These are phyloP conservation scores for Vesta saturnalis DNA, from an alignment of 2,888 invertebrate genomes.

Conservation along the genomic window DNA sequence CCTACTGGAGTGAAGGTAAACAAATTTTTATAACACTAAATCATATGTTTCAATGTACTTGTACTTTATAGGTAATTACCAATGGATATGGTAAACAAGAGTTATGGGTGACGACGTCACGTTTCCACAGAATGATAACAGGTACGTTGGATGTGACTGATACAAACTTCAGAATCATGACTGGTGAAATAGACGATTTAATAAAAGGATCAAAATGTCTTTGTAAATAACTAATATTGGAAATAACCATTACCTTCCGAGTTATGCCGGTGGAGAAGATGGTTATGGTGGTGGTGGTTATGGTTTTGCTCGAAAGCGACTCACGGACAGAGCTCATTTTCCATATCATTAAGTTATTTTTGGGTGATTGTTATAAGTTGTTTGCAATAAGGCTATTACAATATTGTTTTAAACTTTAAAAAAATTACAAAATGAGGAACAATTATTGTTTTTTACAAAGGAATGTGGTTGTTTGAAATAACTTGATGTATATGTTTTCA, in stretches of 20 bases:
- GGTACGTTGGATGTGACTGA: conserved; percentile 66
- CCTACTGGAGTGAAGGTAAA: too few relatives aligned
- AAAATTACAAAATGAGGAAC: too few relatives aligned
- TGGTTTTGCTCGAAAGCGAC: too few relatives aligned
- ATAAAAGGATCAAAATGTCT: conserved; percentile 67
- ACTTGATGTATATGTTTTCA: too few relatives aligned
- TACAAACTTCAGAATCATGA: conserved; percentile 77
- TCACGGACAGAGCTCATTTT: too few relatives aligned
- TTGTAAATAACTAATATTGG: background rate
- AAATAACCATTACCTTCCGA: background rate
- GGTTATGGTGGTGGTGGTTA: too few relatives aligned
- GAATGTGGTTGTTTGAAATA: too few relatives aligned
- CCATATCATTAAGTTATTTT: too few relatives aligned
- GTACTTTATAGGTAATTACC: conserved; percentile 63
- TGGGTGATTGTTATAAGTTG: too few relatives aligned
- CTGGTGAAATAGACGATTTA: conserved; percentile 67
- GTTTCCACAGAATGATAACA: conserved; percentile 75
- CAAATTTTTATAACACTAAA: background rate
- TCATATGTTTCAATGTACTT: background rate
- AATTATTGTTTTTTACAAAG: too few relatives aligned
- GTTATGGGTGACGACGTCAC: conserved; percentile 73
- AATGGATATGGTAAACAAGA: conserved; percentile 69
- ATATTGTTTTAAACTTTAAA: too few relatives aligned
- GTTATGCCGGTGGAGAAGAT: conserved; percentile 16
- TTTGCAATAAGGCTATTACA: too few relatives aligned